A percentile compares a stretch with the other conserved stretches of the same genome.
phyloP scores from a whole-genome alignment of 2,888 invertebrate species.

The Pelosia muscerda region DNA sequence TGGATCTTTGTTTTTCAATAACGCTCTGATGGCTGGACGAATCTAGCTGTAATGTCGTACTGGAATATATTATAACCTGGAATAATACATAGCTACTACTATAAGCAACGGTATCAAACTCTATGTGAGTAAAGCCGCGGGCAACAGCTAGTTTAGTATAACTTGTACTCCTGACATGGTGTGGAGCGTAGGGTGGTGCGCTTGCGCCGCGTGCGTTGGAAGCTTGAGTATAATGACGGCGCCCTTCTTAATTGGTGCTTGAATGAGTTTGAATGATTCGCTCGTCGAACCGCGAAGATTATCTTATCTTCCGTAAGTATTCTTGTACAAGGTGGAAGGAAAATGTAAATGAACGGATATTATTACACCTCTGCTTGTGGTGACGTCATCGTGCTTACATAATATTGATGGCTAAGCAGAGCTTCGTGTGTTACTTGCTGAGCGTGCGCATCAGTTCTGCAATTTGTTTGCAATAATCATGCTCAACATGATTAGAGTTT shows the following conservation, averaged over 20 bases:
- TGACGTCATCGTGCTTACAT: constrained; percentile 9
- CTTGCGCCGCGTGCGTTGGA: constrained; percentile 13
- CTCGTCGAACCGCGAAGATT: constrained; percentile 8
- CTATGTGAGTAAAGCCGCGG: no score
- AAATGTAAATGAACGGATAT: constrained; percentile 7
- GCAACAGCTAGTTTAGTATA: no score
- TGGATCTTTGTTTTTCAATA: no score
- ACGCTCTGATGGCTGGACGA: no score
- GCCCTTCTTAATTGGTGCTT: constrained; percentile 8
- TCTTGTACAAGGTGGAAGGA: background rate
- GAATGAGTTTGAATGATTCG: constrained; percentile 16
- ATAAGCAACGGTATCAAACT: no score
- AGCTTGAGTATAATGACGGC: constrained; percentile 12
- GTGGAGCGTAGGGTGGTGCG: constrained; percentile 12
- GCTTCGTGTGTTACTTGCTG: no score
- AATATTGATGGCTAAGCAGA: background rate
- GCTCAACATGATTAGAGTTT: background rate
- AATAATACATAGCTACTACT: no score
- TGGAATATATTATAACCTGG: no score
- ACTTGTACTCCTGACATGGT: background rate
- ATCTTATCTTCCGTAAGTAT: constrained; percentile 1
- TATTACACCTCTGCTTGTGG: background rate
- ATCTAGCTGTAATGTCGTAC: no score
- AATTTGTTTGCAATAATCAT: background rate
- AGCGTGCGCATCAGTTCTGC: background rate